phyloP scores from a whole-genome alignment of 1,140 invertebrate species.

The Achroia grisella region DNA sequence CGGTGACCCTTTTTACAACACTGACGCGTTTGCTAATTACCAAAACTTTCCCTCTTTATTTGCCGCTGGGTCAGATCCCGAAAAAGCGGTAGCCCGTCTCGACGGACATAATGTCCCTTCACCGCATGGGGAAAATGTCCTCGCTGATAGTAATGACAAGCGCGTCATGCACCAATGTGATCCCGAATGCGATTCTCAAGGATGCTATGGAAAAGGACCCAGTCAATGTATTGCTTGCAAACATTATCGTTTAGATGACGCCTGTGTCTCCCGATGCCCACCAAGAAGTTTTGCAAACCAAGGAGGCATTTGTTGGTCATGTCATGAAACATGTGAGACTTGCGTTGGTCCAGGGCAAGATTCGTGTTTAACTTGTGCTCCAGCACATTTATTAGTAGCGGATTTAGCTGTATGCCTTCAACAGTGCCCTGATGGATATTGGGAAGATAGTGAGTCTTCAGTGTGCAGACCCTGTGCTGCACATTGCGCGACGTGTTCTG shows the following conservation, averaged over 20 bases:
- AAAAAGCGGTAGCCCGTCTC: conserved; percentile 79
- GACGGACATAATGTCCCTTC: conserved; percentile 77
- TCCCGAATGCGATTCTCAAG: conserved; percentile 86
- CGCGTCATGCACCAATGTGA: conserved; percentile 84
- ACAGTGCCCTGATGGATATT: conserved; percentile 90
- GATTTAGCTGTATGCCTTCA: conserved; percentile 88
- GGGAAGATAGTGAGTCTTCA: conserved; percentile 82
- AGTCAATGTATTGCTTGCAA: conserved; percentile 87
- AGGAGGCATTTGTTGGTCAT: conserved; percentile 85
- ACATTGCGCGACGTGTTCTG: conserved; percentile 87
- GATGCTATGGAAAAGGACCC: conserved; percentile 87
- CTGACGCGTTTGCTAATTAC: conserved; percentile 76
- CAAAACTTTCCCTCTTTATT: conserved; percentile 82
- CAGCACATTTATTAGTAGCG: conserved; percentile 83
- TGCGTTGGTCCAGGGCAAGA: conserved; percentile 89
- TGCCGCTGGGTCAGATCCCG: conserved; percentile 79
- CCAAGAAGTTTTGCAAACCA: conserved; percentile 85
- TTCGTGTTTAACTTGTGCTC: conserved; percentile 86
- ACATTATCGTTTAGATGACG: conserved; percentile 85
- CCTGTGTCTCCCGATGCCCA: conserved; percentile 86
- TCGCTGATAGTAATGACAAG: conserved; percentile 75
- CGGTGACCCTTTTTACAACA: conserved; percentile 76
- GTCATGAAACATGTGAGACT: conserved; percentile 88
- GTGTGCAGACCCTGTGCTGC: conserved; percentile 83
- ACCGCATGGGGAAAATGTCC: conserved; percentile 71